Percentiles rank a stretch among this genome's conserved stretches.
phyloP scores from a whole-genome alignment of 2,888 invertebrate species.

The Archaeoteleia sp. region DNA sequence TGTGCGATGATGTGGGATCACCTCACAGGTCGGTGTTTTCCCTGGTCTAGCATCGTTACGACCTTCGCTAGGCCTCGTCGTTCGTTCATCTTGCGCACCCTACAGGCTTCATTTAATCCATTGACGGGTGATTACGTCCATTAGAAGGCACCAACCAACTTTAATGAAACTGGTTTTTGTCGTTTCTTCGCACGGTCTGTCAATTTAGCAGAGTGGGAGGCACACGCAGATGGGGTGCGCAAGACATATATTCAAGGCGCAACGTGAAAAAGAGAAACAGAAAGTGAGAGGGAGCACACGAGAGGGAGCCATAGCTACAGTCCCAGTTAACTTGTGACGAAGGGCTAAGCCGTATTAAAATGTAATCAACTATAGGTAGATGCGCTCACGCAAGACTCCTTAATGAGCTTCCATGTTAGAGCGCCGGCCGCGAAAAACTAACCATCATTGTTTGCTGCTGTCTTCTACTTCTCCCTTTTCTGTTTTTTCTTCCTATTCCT shows the following conservation, averaged over 20 bases:
- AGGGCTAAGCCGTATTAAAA: conserved; percentile 66
- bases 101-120: conserved; percentile 50
- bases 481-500: conserved; percentile 42
- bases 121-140: conserved; percentile 55
- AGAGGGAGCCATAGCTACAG: conserved; percentile 45
- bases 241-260: conserved; percentile 13
- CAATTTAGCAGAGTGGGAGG: conserved; percentile 52
- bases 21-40: conserved; percentile 12
- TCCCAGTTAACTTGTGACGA: conserved; percentile 42
- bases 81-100: conserved; percentile 31
- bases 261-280: conserved; percentile 33
- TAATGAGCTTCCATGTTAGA: conserved; percentile 72
- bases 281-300: conserved; percentile 42
- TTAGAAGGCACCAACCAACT: conserved; percentile 52
- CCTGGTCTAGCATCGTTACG: conserved; percentile 17
- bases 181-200: conserved; percentile 54
- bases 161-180: conserved; percentile 57
- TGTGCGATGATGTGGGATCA: too few relatives aligned
- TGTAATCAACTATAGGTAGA: conserved; percentile 69
- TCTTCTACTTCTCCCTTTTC: conserved; percentile 35
- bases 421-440: conserved; percentile 62
- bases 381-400: conserved; percentile 66
- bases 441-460: conserved; percentile 68
- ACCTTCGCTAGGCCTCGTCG: conserved; percentile 41
- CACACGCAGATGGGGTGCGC: conserved; percentile 35